A percentile compares a stretch with the other conserved stretches of the same genome.
Evolutionary conservation across 23 tunicate genomes (phyloP).

Genomic region (Oikopleura albicans): DNA sequence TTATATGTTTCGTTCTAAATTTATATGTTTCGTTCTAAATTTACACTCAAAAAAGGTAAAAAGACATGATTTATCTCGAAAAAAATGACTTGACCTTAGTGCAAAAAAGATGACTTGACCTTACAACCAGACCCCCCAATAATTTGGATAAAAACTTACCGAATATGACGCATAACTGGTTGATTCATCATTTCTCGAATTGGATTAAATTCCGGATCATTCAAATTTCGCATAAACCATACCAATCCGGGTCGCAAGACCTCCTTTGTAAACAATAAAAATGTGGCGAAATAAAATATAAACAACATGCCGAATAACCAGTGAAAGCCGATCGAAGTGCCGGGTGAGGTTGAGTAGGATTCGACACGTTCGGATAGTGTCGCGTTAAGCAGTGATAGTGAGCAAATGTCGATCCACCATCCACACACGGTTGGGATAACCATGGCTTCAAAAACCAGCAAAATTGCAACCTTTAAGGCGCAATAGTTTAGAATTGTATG

Average conservation of each 20-base stretch:
- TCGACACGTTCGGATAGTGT: constrained; percentile 23
- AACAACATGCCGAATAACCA: constrained; percentile 51
- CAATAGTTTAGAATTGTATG: too few species aligned
- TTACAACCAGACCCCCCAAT: too few species aligned
- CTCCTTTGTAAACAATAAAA: constrained; percentile 42
- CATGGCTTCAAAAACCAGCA: constrained; percentile 41
- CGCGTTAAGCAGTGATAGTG: constrained; percentile 34
- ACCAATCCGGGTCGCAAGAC: constrained; percentile 51
- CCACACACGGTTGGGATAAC: constrained; percentile 49
- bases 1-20: too few species aligned
- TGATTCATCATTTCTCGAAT: constrained; percentile 52
- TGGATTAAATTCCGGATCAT: constrained; percentile 60
- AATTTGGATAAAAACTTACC: constrained; percentile 32
- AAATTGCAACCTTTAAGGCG: constrained; percentile 50
- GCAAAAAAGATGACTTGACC: too few species aligned
- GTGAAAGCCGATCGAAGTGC: constrained; percentile 40
- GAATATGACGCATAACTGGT: constrained; percentile 30
- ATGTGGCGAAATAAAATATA: constrained; percentile 44
- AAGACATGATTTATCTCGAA: too few species aligned
- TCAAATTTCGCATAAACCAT: constrained; percentile 55
- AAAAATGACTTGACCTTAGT: too few species aligned
- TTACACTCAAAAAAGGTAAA: too few species aligned
- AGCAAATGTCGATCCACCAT: constrained; percentile 42
- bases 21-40: too few species aligned
- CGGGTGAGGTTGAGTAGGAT: constrained; percentile 31